Percentiles rank a stretch among this genome's conserved stretches.
Conservation (phyloP, 2,888 invertebrate species). For the Morpho achilles region DNA sequence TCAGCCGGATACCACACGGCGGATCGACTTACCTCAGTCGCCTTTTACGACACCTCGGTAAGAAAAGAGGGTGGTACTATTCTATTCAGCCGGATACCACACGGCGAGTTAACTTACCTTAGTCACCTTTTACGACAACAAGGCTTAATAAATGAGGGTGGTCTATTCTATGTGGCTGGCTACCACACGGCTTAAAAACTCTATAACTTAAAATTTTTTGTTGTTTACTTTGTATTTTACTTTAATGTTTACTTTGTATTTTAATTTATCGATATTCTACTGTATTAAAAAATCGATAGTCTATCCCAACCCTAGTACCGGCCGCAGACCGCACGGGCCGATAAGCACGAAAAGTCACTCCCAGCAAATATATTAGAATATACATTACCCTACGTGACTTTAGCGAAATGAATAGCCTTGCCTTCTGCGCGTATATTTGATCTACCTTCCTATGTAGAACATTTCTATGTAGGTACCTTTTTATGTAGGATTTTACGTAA, state of each 20-base stretch:
- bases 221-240: neutral
- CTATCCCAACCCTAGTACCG: constrained; percentile 39
- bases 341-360: constrained; percentile 76
- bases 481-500: constrained; percentile 28
- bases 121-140: too few species aligned
- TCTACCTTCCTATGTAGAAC: constrained; percentile 31
- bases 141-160: too few species aligned
- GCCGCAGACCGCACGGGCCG: constrained; percentile 75
- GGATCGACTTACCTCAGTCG: too few species aligned
- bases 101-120: too few species aligned
- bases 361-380: constrained; percentile 79
- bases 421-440: constrained; percentile 38
- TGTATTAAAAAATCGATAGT: constrained; percentile 24
- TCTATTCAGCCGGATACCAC: too few species aligned
- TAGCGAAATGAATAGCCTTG: constrained; percentile 64
- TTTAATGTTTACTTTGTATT: neutral
- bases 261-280: neutral
- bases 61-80: too few species aligned
- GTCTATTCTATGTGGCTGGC: too few species aligned
- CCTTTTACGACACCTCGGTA: too few species aligned
- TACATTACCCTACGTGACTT: constrained; percentile 77
- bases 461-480: constrained; percentile 11
- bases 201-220: too few species aligned
- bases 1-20: too few species aligned
- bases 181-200: too few species aligned